Conservation (phyloP, 2,888 invertebrate genomes). For the Oxycera nigricornis region DNA sequence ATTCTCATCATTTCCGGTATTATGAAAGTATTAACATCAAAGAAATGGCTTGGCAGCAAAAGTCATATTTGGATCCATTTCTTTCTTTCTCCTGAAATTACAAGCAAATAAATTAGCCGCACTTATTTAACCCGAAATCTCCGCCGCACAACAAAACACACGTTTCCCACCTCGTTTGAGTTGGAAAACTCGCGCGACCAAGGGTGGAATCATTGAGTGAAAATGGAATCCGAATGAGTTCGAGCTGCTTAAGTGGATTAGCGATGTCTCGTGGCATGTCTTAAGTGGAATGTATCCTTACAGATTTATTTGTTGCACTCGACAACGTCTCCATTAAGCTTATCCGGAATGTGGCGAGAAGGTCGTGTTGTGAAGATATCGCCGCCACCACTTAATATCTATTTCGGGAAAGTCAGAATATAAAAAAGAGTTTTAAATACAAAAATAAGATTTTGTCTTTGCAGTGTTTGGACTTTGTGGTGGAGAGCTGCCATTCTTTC, state of each 20-base stretch:
- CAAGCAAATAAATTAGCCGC: constrained; percentile 34
- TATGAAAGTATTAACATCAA: too few relatives aligned
- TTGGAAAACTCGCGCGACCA: neutral
- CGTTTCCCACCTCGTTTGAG: constrained; percentile 31
- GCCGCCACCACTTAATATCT: constrained; percentile 24
- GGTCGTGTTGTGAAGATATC: constrained; percentile 23
- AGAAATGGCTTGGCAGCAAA: too few relatives aligned
- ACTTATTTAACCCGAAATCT: constrained; percentile 21
- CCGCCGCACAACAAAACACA: constrained; percentile 17
- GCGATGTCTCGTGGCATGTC: constrained; percentile 45
- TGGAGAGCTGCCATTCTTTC: neutral
- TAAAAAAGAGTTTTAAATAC: neutral
- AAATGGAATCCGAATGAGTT: constrained; percentile 28
- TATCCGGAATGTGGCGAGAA: constrained; percentile 23
- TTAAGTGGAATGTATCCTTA: constrained; percentile 43
- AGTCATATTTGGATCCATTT: too few relatives aligned
- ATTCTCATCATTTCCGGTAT: too few relatives aligned
- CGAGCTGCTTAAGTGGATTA: constrained; percentile 43
- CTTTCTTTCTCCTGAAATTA: neutral
- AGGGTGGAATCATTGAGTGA: constrained; percentile 15
- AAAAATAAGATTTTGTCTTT: neutral
- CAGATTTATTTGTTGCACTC: constrained; percentile 20
- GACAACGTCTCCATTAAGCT: constrained; percentile 27
- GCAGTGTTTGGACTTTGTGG: neutral
- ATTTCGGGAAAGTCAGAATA: neutral